phyloP scores from a whole-genome alignment of 2,797 vertebrate species.

The Sebastes hubbsi region DNA sequence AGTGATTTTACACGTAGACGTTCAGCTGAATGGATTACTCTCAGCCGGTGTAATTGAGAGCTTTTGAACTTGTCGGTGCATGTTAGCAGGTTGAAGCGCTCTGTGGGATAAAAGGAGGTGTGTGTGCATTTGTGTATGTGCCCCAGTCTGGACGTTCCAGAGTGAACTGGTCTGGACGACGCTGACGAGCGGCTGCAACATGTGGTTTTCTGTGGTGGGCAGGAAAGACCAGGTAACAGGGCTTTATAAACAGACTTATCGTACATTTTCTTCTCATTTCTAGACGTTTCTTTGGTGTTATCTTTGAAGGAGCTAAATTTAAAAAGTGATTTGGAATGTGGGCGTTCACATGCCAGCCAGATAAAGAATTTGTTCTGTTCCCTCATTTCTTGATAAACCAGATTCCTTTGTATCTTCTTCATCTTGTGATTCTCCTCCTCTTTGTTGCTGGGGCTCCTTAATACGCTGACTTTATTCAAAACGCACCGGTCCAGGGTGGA shows the following conservation, averaged over 20 bases:
- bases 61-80: slow-evolving; percentile 54
- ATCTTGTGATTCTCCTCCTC: not conserved
- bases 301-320: not conserved
- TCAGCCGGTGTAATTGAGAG: slow-evolving; percentile 28
- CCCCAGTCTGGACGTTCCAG: slow-evolving; percentile 29
- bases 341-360: not conserved
- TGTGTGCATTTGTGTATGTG: not conserved
- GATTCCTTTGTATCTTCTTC: not conserved
- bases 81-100: slow-evolving; percentile 43
- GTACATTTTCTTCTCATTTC: no score
- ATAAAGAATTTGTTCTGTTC: not conserved
- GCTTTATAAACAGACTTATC: not conserved
- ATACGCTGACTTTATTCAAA: not conserved
- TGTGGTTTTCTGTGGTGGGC: slow-evolving; percentile 99
- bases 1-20: slow-evolving; percentile 13
- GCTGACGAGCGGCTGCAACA: slow-evolving; percentile 51
- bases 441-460: not conserved
- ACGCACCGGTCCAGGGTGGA: no score
- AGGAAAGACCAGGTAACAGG: slow-evolving; percentile 80
- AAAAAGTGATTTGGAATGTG: not conserved
- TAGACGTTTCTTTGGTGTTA: not conserved
- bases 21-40: slow-evolving; percentile 45
- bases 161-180: slow-evolving; percentile 18
- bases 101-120: slow-evolving; percentile 33
- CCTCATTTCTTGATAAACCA: not conserved